Conservation (phyloP, 1,140 invertebrate species). For the Panagrolaimus sp. region DNA sequence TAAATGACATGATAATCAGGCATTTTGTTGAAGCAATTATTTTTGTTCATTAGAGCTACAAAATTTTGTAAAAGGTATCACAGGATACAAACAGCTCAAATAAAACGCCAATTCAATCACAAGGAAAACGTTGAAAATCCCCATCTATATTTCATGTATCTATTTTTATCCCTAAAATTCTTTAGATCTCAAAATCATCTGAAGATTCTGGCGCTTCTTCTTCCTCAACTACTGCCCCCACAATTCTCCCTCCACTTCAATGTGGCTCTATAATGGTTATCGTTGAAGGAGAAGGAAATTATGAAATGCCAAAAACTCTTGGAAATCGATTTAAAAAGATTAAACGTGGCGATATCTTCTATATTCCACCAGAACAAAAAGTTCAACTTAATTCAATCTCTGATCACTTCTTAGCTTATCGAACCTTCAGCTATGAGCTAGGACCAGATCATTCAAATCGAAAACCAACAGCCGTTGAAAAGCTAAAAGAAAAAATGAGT, state of each 20-base stretch:
- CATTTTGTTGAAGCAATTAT: too few relatives aligned
- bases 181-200: too few relatives aligned
- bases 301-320: slow-evolving; percentile 11
- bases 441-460: slow-evolving; percentile 43
- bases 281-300: slow-evolving; percentile 39
- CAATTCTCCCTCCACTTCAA: slow-evolving; percentile 40
- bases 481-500: too few relatives aligned
- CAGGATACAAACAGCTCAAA: too few relatives aligned
- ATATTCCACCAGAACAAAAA: slow-evolving; percentile 37
- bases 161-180: too few relatives aligned
- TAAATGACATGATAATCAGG: too few relatives aligned
- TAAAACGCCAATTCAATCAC: too few relatives aligned
- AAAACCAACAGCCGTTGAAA: not conserved
- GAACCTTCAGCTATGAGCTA: slow-evolving; percentile 46
- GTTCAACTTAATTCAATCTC: slow-evolving; percentile 7
- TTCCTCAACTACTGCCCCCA: not conserved
- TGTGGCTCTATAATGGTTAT: slow-evolving; percentile 48
- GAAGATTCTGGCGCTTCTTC: not conserved
- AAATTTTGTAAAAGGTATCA: too few relatives aligned
- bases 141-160: too few relatives aligned
- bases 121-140: too few relatives aligned
- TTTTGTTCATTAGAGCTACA: too few relatives aligned
- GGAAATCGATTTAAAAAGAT: not conserved
- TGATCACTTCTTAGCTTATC: slow-evolving; percentile 33
- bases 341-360: slow-evolving; percentile 46